Base-by-base conservation (phyloP, 1,140 invertebrate species). In the Phymastichus coffea region DNA sequence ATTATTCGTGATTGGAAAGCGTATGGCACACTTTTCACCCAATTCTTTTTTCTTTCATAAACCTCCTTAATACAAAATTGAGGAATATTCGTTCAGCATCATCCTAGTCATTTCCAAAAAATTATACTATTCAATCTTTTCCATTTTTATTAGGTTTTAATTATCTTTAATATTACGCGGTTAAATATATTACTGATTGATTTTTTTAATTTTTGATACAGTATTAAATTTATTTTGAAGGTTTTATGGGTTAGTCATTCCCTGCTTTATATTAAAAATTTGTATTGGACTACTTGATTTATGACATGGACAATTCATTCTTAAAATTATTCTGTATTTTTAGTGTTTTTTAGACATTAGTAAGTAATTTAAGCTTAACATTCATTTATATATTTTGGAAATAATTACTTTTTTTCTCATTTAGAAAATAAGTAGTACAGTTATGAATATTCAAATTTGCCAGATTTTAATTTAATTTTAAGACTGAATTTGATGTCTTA, bases 61-160 rank as follows among this genome's bases (percentile, higher is more conserved):
- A 40, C 46, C 65, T 73, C 33, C 47, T 57, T 58, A 63, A 70
- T 74, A 73, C 73, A 73, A 75, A 74, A 76, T 75, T 68, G 51
- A 64, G 65, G 67, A 70, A 70, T 71, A 71, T 70, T 66, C 61
- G 41, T 66, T 68, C 41, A 53, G 64, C 63, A 64, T 63, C 64
- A 49, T 66, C 55, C 61, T 64, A 63, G 55, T 57, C 57, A 60
- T 35, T 25, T 53, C 51, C 25, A 23, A 23, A 30, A 53, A 54
- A 35, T 49, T 37, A 20, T 49, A 14, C 37, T 14, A 35, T 35
- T n/a, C 4, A 12, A 12, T 26, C 15, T 47, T 28, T 52, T 43
- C 23, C 7, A 44, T 10, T 60, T 14, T 58, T 30, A 44, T 37
- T 57, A 41, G 20, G 44, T 56, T 43, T 59, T 44, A 14, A 38